A percentile compares a stretch with the other conserved stretches of the same genome.
Conservation (phyloP, 2,888 invertebrate species). For the Dione juno region DNA sequence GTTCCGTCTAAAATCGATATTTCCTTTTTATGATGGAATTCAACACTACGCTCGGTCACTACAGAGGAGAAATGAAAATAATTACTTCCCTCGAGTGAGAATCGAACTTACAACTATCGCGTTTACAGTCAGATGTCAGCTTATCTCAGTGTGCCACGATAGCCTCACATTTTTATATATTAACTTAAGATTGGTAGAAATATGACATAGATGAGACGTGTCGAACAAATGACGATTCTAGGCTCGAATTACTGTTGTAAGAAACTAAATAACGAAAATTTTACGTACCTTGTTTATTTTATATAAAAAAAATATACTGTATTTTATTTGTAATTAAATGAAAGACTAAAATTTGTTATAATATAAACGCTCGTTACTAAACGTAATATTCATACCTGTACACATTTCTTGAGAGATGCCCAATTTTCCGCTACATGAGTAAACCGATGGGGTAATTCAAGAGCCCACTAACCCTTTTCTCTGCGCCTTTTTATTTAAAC, state of each 20-base stretch:
- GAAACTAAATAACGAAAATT: not conserved
- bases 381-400: slow-evolving; percentile 18
- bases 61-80: no score
- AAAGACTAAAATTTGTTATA: no score
- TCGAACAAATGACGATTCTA: not conserved
- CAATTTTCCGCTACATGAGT: slow-evolving; percentile 67
- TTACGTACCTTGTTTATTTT: not conserved
- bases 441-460: slow-evolving; percentile 59
- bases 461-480: slow-evolving; percentile 40
- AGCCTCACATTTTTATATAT: no score
- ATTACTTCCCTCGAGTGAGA: no score
- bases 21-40: no score
- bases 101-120: no score
- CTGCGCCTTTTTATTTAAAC: slow-evolving; percentile 38
- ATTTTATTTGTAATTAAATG: no score
- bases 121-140: no score
- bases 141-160: no score
- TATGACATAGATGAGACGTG: not conserved
- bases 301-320: not conserved
- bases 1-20: no score
- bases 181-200: no score
- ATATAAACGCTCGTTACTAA: slow-evolving; percentile 11
- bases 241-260: not conserved
- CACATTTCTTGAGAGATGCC: slow-evolving; percentile 48
- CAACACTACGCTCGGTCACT: no score